These are phyloP conservation scores for Monomorium pharaonis DNA, from an alignment of 1,140 invertebrate species.

Conservation along the genomic window DNA sequence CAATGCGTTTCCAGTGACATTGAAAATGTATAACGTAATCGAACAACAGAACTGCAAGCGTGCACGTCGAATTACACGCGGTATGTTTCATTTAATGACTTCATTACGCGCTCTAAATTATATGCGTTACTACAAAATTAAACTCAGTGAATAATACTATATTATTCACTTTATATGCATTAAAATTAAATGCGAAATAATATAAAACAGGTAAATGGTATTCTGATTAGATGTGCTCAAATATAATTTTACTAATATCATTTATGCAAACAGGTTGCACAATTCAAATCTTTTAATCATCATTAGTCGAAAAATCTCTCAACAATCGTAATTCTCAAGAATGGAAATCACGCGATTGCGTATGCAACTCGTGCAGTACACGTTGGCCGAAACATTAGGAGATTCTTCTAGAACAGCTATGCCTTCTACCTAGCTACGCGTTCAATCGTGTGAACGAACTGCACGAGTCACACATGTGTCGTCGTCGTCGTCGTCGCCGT, in stretches of 20 bases:
- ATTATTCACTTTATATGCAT: background rate
- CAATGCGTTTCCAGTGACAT: background rate
- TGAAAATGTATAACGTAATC: constrained; percentile 56
- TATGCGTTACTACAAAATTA: background rate
- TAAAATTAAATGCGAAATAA: background rate
- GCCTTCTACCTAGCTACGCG: constrained; percentile 4
- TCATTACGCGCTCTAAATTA: background rate
- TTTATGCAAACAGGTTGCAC: too few species aligned
- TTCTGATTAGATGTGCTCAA: background rate
- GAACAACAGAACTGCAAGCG: constrained; percentile 25
- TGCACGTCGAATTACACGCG: background rate
- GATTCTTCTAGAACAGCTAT: background rate
- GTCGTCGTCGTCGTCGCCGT: background rate
- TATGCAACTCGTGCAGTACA: constrained; percentile 61
- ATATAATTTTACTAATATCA: too few species aligned
- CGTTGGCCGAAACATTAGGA: constrained; percentile 58
- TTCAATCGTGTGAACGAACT: constrained; percentile 6
- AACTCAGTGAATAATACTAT: background rate
- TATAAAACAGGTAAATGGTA: background rate
- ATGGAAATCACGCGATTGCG: background rate
- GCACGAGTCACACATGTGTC: background rate
- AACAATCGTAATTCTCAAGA: background rate
- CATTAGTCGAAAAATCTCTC: background rate
- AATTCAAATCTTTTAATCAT: background rate
- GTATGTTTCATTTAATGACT: constrained; percentile 19